These are phyloP conservation scores for Burhinus bistriatus DNA, from an alignment of 2,113 vertebrate species.

Conservation along the genomic window DNA sequence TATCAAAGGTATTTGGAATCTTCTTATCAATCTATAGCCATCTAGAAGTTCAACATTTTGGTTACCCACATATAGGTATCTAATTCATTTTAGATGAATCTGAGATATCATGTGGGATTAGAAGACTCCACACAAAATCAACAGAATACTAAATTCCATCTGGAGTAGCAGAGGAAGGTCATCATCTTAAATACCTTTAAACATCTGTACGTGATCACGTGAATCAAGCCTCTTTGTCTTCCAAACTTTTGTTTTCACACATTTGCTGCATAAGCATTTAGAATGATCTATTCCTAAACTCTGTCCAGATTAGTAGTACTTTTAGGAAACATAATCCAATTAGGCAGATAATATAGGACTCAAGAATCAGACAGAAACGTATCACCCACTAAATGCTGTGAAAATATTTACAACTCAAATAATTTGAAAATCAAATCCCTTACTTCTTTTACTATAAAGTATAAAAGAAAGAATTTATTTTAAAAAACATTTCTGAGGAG, in stretches of 20 bases:
- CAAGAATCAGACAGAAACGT: neutral
- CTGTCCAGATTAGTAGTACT: neutral
- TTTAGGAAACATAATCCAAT: neutral
- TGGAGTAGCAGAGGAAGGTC: neutral
- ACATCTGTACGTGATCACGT: too few species aligned
- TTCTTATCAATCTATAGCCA: neutral
- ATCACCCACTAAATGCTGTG: rapidly evolving
- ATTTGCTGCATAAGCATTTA: neutral
- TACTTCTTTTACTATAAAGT: neutral
- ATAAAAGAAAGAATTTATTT: neutral
- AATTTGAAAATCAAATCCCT: neutral
- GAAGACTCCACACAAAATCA: neutral
- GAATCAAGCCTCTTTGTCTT: neutral
- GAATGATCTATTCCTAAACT: neutral
- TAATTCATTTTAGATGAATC: neutral
- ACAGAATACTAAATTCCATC: neutral
- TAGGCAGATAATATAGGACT: neutral
- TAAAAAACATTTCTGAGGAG: neutral
- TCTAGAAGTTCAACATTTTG: neutral
- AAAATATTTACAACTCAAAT: neutral
- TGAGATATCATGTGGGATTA: neutral
- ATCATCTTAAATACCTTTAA: neutral
- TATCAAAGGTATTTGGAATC: neutral
- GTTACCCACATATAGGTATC: neutral
- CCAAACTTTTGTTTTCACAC: neutral